A percentile compares a stretch with the other conserved stretches of the same genome.
Conservation (phyloP, 2,113 vertebrate genomes). For the Spea bombifrons region DNA sequence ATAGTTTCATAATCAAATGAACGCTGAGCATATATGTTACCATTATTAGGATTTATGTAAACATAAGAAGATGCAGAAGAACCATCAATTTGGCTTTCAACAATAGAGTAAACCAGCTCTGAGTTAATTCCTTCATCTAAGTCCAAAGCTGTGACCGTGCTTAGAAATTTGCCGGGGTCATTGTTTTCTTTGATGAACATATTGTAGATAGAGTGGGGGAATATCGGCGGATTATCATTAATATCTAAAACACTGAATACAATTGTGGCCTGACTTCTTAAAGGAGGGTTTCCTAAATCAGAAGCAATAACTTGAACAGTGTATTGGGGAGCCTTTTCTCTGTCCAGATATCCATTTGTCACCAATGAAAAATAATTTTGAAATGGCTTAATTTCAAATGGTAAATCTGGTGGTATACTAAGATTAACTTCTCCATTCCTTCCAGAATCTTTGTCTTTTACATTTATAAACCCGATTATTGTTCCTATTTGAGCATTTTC, state of each 20-base stretch:
- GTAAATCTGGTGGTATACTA: constrained; percentile 45
- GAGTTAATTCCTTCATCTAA: constrained; percentile 58
- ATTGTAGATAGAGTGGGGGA: constrained; percentile 70
- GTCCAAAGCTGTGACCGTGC: constrained; percentile 48
- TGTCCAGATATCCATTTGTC: constrained; percentile 66
- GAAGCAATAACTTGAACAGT: constrained; percentile 59
- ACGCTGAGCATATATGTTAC: constrained; percentile 56
- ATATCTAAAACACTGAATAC: constrained; percentile 66
- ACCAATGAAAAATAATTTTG: constrained; percentile 71
- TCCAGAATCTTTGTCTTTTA: constrained; percentile 68
- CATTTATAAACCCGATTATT: constrained; percentile 67
- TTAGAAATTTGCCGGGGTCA: constrained; percentile 33
- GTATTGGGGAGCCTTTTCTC: constrained; percentile 54
- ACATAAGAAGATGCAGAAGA: constrained; percentile 53
- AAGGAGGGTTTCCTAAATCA: constrained; percentile 63
- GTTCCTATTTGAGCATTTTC: constrained; percentile 71
- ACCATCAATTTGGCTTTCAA: constrained; percentile 53
- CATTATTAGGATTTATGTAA: constrained; percentile 59
- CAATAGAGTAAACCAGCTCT: constrained; percentile 58
- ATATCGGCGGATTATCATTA: constrained; percentile 68
- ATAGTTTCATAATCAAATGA: constrained; percentile 65
- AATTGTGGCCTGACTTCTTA: constrained; percentile 60
- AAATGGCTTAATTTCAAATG: constrained; percentile 64
- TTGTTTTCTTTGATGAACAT: constrained; percentile 69
- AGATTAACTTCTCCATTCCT: constrained; percentile 62